Base-by-base conservation (phyloP, 1,140 invertebrate species). In the Semibalanus balanoides region DNA sequence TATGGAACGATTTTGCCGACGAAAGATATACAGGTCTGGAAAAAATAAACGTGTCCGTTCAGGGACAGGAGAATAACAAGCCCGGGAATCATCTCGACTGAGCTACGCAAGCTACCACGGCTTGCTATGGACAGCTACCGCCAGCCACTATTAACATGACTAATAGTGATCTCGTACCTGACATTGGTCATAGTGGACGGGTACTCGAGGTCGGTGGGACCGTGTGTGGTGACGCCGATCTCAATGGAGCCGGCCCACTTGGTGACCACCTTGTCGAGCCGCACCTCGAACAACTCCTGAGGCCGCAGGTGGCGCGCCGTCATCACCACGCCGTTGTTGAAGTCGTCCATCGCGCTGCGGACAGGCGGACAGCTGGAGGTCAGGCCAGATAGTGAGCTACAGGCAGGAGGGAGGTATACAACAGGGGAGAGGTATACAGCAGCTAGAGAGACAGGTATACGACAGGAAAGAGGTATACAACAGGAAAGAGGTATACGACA, bases 181-280 rank as follows among this genome's bases (percentile, higher is more conserved):
- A 97, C 92, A 84, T 96, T 97, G 29, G 95, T 97, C 94, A 97
- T 96, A 31, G 94, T 97, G 79, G 93, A 95, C 30, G 95, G 95
- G 85, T 95, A 96, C 77, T 97, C 93, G 71, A 97, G 84, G 80
- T 80, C 78, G 40, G 80, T 80, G n/a, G 84, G 83, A 0, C 81
- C 79, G 78, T 85, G 84, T 22, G 83, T 83, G 31, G 84, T 85
- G 31, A 85, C 80, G 0, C 85, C 84, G 76, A 97, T 95, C 86
- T 97, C 95, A 78, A 97, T 94, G 22, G 94, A 95, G 30, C 96
- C 96, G 14, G 94, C 94, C 95, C 95, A 97, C 85, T 97, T 97
- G 30, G 92, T 90, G 0, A 97, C 93, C 74, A 97, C 85, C 82
- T 89, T 88, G 81, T 97, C 95, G 25, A 97, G 84, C 71, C 91